phyloP scores from a whole-genome alignment of 2,113 vertebrate genomes.

The Clarias macrocephalus region DNA sequence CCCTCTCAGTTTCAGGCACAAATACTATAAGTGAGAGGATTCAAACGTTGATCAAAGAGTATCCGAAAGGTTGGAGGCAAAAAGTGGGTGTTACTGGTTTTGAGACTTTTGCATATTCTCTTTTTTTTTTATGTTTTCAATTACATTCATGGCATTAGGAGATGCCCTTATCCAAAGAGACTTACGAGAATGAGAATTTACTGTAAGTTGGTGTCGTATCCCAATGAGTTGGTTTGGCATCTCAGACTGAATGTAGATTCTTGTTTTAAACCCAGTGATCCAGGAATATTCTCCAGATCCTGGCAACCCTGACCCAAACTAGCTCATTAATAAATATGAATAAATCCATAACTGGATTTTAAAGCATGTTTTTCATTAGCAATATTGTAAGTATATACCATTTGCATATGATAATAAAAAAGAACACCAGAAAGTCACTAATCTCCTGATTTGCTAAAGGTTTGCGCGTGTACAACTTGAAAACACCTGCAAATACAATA shows the following conservation, averaged over 20 bases:
- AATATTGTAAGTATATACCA: background rate
- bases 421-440: background rate
- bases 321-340: background rate
- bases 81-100: constrained; percentile 9
- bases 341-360: background rate
- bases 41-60: background rate
- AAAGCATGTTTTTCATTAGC: background rate
- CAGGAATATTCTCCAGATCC: background rate
- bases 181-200: background rate
- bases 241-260: background rate
- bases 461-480: background rate
- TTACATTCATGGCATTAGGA: background rate
- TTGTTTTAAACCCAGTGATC: background rate
- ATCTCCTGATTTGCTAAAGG: background rate
- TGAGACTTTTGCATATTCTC: background rate
- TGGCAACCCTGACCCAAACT: background rate
- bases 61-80: background rate
- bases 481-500: background rate
- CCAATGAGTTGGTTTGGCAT: background rate
- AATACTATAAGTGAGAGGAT: background rate
- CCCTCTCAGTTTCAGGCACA: background rate
- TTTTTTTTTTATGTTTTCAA: no score
- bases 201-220: background rate
- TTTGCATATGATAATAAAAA: background rate
- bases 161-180: background rate